These are phyloP conservation scores for Neocloeon triangulifer DNA, from an alignment of 1,140 invertebrate species.

Conservation along the genomic window DNA sequence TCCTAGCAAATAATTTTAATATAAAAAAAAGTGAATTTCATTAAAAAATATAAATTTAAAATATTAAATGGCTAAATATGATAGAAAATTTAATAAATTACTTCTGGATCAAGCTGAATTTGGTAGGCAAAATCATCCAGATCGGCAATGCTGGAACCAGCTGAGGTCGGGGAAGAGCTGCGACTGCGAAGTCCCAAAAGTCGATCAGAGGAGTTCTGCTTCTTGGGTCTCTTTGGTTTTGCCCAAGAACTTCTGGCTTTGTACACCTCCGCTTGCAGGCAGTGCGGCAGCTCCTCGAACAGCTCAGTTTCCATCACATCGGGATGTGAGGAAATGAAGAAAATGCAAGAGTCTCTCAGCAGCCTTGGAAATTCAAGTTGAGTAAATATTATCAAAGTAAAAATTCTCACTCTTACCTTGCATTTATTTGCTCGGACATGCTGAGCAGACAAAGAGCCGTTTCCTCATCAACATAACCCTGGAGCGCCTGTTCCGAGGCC, in stretches of 20 bases:
- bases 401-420: conserved; percentile 21
- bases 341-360: conserved; percentile 20
- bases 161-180: background rate
- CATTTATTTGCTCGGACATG: conserved; percentile 40
- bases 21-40: too few relatives aligned
- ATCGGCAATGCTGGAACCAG: conserved; percentile 3
- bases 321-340: conserved; percentile 28
- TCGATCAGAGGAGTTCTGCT: background rate
- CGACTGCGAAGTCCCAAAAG: background rate
- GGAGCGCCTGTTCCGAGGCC: conserved; percentile 32
- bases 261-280: conserved; percentile 32
- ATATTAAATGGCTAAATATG: too few relatives aligned
- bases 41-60: too few relatives aligned
- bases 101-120: background rate
- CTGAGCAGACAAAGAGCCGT: conserved; percentile 36
- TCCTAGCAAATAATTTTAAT: too few relatives aligned
- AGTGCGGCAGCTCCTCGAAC: conserved; percentile 33
- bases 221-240: conserved; percentile 11
- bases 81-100: conserved; percentile 1
- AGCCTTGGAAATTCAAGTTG: conserved; percentile 14
- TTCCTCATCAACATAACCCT: conserved; percentile 31
- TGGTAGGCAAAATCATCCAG: background rate
- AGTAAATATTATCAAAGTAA: background rate
- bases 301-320: conserved; percentile 32
- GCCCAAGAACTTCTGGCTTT: conserved; percentile 20